Percentiles rank a stretch among this genome's conserved stretches.
Conservation (phyloP, 2,888 invertebrate species). For the Hecatera dysodea region DNA sequence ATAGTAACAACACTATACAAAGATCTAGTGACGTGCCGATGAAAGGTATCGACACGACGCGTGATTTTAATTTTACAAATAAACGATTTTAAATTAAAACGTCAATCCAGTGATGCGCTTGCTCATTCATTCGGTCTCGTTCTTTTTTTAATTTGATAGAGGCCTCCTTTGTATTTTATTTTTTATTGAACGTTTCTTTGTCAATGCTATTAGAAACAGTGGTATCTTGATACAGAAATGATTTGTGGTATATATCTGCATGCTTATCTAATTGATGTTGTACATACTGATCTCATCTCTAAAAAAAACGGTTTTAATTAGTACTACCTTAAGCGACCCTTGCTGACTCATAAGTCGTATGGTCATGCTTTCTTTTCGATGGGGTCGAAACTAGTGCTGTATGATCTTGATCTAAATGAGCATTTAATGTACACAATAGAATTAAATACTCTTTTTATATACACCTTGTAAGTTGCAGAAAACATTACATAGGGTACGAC, state of each 20-base stretch:
- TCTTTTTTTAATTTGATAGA: constrained; percentile 45
- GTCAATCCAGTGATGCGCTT: constrained; percentile 75
- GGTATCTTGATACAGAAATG: constrained; percentile 40
- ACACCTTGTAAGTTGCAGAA: background rate
- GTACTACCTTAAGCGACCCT: constrained; percentile 5
- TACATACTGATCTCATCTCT: constrained; percentile 5
- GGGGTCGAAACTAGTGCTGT: background rate
- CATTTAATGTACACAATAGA: background rate
- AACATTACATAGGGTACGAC: too few relatives aligned
- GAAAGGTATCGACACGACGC: constrained; percentile 72
- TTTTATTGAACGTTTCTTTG: constrained; percentile 10
- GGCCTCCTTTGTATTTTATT: constrained; percentile 24
- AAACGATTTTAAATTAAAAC: constrained; percentile 82
- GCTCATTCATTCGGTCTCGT: constrained; percentile 49
- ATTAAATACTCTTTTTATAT: background rate
- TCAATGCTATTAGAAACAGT: constrained; percentile 16
- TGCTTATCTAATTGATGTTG: constrained; percentile 17
- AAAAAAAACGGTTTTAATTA: background rate
- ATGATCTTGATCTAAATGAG: too few relatives aligned
- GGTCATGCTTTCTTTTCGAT: background rate
- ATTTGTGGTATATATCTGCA: background rate
- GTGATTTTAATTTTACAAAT: constrained; percentile 76
- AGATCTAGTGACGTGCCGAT: constrained; percentile 75
- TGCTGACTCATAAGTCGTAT: background rate
- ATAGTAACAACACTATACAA: constrained; percentile 77